Evolutionary conservation across 2,113 vertebrate genomes (phyloP).

Genomic region (Heterotis niloticus): DNA sequence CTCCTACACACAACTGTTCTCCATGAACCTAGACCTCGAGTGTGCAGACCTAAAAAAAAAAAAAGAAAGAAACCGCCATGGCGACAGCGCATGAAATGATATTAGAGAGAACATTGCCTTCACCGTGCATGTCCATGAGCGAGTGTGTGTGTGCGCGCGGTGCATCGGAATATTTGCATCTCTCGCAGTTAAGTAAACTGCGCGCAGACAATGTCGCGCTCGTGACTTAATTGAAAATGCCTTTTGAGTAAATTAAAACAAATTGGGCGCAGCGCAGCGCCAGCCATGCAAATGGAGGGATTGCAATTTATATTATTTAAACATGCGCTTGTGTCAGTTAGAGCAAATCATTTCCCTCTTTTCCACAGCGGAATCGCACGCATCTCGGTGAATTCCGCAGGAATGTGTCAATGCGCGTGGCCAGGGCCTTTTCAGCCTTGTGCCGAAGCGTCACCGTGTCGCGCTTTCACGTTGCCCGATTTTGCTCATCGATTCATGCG

Average conservation of each 20-base stretch:
- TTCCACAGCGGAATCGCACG: background rate
- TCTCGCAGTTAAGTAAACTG: background rate
- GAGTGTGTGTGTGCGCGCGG: conserved; percentile 13
- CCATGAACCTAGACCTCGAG: conserved; percentile 9
- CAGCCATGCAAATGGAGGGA: background rate
- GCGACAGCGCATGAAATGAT: background rate
- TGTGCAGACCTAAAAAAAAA: conserved; percentile 9
- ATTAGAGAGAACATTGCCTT: background rate
- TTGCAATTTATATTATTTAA: background rate
- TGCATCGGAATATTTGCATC: background rate
- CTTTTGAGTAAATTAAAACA: conserved; percentile 10
- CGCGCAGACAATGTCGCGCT: background rate
- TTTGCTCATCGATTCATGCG: too few relatives aligned
- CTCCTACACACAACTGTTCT: conserved; percentile 27
- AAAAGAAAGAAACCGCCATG: too few relatives aligned
- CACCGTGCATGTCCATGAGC: background rate
- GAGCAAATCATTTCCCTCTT: background rate
- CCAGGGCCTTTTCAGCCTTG: background rate
- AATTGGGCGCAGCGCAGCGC: background rate
- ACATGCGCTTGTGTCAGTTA: background rate
- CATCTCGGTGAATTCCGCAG: background rate
- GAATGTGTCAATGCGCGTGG: background rate
- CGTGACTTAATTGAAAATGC: background rate
- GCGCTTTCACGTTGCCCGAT: background rate
- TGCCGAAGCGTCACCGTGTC: background rate